Conservation (phyloP, 2,888 invertebrate species). For the Dynastes tityus region DNA sequence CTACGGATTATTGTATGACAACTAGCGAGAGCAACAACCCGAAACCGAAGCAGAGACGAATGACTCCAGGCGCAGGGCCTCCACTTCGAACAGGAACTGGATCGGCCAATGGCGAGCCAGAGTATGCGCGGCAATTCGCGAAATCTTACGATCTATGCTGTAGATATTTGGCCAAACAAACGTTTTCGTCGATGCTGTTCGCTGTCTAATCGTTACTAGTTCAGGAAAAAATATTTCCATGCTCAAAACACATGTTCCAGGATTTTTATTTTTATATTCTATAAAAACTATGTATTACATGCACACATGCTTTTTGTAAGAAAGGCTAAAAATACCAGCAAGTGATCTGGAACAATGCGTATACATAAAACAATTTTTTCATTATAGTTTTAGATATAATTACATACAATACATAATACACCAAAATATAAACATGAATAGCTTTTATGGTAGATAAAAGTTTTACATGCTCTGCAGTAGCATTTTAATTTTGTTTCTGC, state of each 20-base stretch:
- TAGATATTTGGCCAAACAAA: slow-evolving; percentile 8
- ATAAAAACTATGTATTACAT: not conserved
- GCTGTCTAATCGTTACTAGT: slow-evolving; percentile 9
- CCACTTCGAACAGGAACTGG: slow-evolving; percentile 53
- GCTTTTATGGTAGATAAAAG: no score
- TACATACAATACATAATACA: no score
- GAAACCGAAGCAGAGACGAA: slow-evolving; percentile 61
- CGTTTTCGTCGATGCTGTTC: slow-evolving; percentile 15
- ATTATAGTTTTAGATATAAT: no score
- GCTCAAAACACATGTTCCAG: not conserved
- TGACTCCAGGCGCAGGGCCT: slow-evolving; percentile 59
- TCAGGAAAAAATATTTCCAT: slow-evolving; percentile 6
- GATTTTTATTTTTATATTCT: not conserved
- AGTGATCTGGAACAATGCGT: not conserved
- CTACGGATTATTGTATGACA: slow-evolving; percentile 54
- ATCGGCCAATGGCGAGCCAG: slow-evolving; percentile 50
- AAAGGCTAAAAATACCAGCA: not conserved
- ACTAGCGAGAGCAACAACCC: slow-evolving; percentile 64
- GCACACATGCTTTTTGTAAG: not conserved
- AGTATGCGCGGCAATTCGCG: slow-evolving; percentile 41
- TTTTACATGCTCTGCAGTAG: no score
- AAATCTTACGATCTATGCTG: slow-evolving; percentile 24
- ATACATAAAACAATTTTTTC: no score
- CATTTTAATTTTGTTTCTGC: no score
- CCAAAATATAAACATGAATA: no score